A percentile compares a stretch with the other conserved stretches of the same genome.
Conservation (phyloP, 1,140 invertebrate genomes). For the Drosophila repletoides region DNA sequence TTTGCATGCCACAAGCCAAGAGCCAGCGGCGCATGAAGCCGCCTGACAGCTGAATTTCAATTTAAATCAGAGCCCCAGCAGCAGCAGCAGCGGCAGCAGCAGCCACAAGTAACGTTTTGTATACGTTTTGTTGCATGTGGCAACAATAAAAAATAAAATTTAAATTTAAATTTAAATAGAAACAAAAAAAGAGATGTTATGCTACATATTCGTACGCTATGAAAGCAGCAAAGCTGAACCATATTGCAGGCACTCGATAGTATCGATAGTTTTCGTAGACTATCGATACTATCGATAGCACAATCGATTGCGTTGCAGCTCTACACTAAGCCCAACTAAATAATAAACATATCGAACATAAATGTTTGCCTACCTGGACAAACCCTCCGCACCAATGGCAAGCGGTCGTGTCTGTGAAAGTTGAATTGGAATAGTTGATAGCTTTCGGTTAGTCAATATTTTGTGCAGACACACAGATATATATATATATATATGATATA, state of each 20-base stretch:
- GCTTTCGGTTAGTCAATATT: slow-evolving; percentile 83
- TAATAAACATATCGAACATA: slow-evolving; percentile 40
- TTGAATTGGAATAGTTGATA: slow-evolving; percentile 80
- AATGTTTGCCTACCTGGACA: slow-evolving; percentile 77
- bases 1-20: slow-evolving; percentile 59
- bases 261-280: too few relatives aligned
- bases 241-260: too few relatives aligned
- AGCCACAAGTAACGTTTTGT: slow-evolving; percentile 55
- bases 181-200: too few relatives aligned
- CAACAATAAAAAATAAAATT: slow-evolving; percentile 13
- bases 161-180: slow-evolving; percentile 16
- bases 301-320: too few relatives aligned
- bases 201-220: too few relatives aligned
- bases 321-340: too few relatives aligned
- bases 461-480: slow-evolving; percentile 47
- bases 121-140: slow-evolving; percentile 58
- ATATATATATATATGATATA: neutral
- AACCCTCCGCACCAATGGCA: slow-evolving; percentile 83
- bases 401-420: slow-evolving; percentile 85
- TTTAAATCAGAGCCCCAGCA: slow-evolving; percentile 35
- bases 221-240: too few relatives aligned
- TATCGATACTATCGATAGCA: too few relatives aligned
- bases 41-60: slow-evolving; percentile 40
- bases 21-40: slow-evolving; percentile 61
- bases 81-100: slow-evolving; percentile 32